Evolutionary conservation across 2,888 invertebrate genomes (phyloP).

Genomic region (Rapana venosa): DNA sequence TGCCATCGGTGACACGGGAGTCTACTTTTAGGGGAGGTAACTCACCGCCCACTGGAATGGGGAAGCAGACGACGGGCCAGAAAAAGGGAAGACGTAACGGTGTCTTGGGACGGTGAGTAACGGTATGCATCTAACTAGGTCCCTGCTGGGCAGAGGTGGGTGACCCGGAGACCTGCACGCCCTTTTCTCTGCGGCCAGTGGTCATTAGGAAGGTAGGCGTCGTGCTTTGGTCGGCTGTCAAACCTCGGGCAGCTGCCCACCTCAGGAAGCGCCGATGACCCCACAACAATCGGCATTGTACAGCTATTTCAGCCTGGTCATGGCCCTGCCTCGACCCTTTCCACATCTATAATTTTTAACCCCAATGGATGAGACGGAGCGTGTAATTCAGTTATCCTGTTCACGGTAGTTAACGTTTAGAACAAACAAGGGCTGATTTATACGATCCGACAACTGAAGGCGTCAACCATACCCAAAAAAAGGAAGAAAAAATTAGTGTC

Average conservation of each 20-base stretch:
- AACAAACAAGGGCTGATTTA: too few species aligned
- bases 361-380: not conserved
- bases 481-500: too few species aligned
- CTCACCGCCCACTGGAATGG: not conserved
- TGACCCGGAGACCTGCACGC: not conserved
- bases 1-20: constrained; percentile 4
- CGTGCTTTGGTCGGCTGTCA: constrained; percentile 5
- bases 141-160: not conserved
- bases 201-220: constrained; percentile 15
- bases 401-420: not conserved
- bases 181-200: not conserved
- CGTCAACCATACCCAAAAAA: too few species aligned
- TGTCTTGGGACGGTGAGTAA: not conserved
- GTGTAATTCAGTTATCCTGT: constrained; percentile 16
- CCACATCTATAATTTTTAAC: not conserved
- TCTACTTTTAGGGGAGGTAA: constrained; percentile 13
- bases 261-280: not conserved
- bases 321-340: not conserved
- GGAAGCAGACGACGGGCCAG: constrained; percentile 2
- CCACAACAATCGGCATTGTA: not conserved
- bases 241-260: not conserved
- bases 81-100: not conserved
- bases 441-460: too few species aligned
- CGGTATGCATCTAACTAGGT: constrained; percentile 26
- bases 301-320: not conserved